Evolutionary conservation across 2,888 invertebrate species (phyloP).

Genomic region (Hirtodrosophila cameraria): DNA sequence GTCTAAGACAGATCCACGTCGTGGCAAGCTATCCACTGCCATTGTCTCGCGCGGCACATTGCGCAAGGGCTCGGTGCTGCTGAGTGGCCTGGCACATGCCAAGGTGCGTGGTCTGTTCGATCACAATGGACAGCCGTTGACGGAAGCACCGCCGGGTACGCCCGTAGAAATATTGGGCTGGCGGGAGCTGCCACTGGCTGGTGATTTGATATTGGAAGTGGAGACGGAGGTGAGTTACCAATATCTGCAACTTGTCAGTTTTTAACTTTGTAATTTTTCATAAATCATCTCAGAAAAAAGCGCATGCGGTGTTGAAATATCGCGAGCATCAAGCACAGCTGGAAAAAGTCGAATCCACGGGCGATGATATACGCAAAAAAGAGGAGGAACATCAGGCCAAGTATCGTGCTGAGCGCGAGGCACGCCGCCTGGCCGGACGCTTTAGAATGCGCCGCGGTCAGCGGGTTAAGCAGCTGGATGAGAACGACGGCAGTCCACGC

Average conservation of each 20-base stretch:
- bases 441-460: conserved; percentile 86
- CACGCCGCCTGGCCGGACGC: conserved; percentile 87
- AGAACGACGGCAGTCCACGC: conserved; percentile 85
- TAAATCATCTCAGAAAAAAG: conserved; percentile 86
- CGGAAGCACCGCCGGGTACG: conserved; percentile 89
- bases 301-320: conserved; percentile 88
- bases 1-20: conserved; percentile 88
- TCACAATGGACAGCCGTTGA: conserved; percentile 88
- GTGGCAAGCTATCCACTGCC: conserved; percentile 92
- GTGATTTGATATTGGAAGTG: conserved; percentile 94
- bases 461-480: conserved; percentile 85
- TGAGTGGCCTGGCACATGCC: conserved; percentile 93
- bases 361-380: conserved; percentile 87
- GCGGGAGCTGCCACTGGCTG: conserved; percentile 94
- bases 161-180: conserved; percentile 96
- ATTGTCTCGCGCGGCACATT: conserved; percentile 94
- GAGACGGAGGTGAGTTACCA: conserved; percentile 87
- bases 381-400: conserved; percentile 87
- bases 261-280: not conserved
- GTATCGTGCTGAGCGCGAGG: conserved; percentile 87
- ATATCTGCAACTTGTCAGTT: too few species aligned
- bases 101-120: conserved; percentile 93
- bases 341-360: conserved; percentile 88
- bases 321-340: conserved; percentile 87
- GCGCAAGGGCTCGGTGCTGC: conserved; percentile 89